Evolutionary conservation across 2,888 invertebrate species (phyloP), one percentile per base, ranked within the genome.

Genomic region (Galerucella pusilla): DNA sequence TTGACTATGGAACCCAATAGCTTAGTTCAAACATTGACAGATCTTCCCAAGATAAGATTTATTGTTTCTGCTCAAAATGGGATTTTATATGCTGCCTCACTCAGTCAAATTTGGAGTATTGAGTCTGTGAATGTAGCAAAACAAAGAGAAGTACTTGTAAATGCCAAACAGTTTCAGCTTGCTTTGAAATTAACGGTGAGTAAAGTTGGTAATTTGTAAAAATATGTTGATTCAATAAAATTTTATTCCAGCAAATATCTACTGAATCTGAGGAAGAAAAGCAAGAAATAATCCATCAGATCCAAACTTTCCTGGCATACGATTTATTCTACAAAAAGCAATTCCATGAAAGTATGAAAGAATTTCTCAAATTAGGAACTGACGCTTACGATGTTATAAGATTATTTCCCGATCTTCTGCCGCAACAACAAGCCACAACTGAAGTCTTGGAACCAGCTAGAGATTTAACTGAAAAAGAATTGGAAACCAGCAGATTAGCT

Each of bases 311-410:
- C 0, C 93, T 94, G 85, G 99, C 99, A 0, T 93, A 96, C 83
- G 95, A 98, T 85, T 89, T 98, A 11, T 99, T 99, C 87, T 93
- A 93, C 71, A 94, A 94, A 84, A 96, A 95, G 85, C 91, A 94
- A 81, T 99, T 96, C 86, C 90, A 93, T 11, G 94, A 95, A 80
- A 96, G 99, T 0, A 97, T 99, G 95, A 92, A 93, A 71, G 94
- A 97, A 84, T 99, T 99, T 87, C 89, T 93, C 5, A 94, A 95
- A 85, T 90, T 98, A 0, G 94, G 94, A 81, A 97, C 97, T 5
- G 98, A 99, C 89, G 97, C 98, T 0, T 94, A 96, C 63, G 96
- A 97, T 86, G 98, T 99, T 11, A 98, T 99, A 52, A 93, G 96
- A 77, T 89, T 99, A 46, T 98, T 97, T 88, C 98, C 99, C 0